Base-by-base conservation (phyloP, 2,797 vertebrate species). In the Pempheris klunzingeri region DNA sequence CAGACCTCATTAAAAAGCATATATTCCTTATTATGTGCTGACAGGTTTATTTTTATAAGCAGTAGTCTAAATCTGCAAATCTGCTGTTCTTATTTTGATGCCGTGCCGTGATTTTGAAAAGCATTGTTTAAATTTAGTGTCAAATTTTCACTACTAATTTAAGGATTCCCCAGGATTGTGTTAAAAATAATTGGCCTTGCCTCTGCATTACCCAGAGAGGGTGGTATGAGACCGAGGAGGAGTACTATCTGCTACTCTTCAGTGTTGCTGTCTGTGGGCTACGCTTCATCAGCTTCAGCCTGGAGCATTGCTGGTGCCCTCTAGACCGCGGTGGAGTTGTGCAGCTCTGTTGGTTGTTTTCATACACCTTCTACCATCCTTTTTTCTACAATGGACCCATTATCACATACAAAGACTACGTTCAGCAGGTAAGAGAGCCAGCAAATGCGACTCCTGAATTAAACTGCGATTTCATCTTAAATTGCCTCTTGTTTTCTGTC, bases 301-400 rank as follows among this genome's bases (percentile, higher is more conserved):
- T 99, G 44, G 98, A 99, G 90, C 94, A 95, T 46, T 97, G 97
- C 92, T 95, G 96, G 95, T 78, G 90, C 71, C 84, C 93, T 68
- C 36, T 72, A 22, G 80, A 90, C 78, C 60, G 39, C 0, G 62
- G 82, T 67, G 76, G 80, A 61, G 60, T 72, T 20, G 81, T 66
- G 60, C 95, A 96, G 0, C 94, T 99, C 22, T 89, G 84, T 50
- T 97, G 97, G 95, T 86, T 98, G 86, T 77, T 97, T 77, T 95
- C 96, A 3, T 99, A 98, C 3, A 95, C 96, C 36, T 99, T 99
- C 88, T 99, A 99, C 77, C 98, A 99, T 77, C 98, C 98, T 0
- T 94, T 96, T 17, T 97, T 99, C 93, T 98, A 97, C 94, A 99
- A 99, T 0, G 98, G 98, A 41, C 98, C 98, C 9, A 93, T 99